Evolutionary conservation across 2,888 invertebrate species (phyloP), one percentile per base, ranked within the genome.

Genomic region (Torymus texanus): DNA sequence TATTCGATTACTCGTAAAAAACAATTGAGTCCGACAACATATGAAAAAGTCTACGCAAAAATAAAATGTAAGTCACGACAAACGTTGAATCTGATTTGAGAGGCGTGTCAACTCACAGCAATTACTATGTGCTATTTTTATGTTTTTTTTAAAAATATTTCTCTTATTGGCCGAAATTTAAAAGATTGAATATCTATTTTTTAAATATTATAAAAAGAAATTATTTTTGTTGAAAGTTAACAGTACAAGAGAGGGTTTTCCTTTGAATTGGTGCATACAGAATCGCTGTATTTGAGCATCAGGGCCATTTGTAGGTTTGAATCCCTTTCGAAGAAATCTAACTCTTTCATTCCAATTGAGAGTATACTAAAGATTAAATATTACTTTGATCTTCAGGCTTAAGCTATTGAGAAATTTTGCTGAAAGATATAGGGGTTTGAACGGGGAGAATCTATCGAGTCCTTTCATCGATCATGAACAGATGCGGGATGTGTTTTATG

Each of bases 331-430:
- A 11, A 59, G 50, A 65, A 66, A 75, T 59, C 66, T 50, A 66
- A 41, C 58, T 75, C 41, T 63, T 71, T 70, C 41, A 55, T 76
- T 14, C 51, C 66, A 16, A 58, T 75, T 66, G 76, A 76, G 70
- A 63, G 13, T 59, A 11, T 63, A 71, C 76, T 18, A 61, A 65
- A 71, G 71, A 77, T 81, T 66, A 77, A 81, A 77, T 72, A 78
- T 62, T 67, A 53, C 71, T 79, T 78, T 82, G 75, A 80, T 81
- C 76, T 75, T 71, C 50, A 50, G 55, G 18, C 72, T 75, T 66
- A 67, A 67, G 71, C 70, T 71, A 79, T 79, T 75, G 75, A 66
- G 66, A 66, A 75, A 79, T 79, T 75, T 61, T 14, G 66, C 4
- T 55, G 55, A 65, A 65, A 70, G 61, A 70, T 68, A 62, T 75